Conservation (phyloP, 1,140 invertebrate species). For the Tetraneura akinire region DNA sequence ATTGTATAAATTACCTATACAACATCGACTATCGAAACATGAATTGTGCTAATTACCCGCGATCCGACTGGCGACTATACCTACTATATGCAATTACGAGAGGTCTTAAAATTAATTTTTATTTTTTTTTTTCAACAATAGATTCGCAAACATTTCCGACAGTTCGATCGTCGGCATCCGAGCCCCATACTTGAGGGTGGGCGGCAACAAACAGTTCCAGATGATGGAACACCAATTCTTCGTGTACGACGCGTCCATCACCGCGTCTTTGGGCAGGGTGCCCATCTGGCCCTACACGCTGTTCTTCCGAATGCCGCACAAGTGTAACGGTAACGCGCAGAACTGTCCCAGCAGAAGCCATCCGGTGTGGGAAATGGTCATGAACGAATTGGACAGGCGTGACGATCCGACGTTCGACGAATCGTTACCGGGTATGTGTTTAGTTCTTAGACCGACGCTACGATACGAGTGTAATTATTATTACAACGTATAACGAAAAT, state of each 20-base stretch:
- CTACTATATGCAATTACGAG: too few relatives aligned
- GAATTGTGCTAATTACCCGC: too few relatives aligned
- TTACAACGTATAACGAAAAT: too few relatives aligned
- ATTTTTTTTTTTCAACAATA: constrained; percentile 55
- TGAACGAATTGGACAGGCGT: constrained; percentile 90
- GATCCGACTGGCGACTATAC: too few relatives aligned
- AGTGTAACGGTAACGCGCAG: constrained; percentile 89
- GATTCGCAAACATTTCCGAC: constrained; percentile 89
- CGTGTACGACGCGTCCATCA: constrained; percentile 92
- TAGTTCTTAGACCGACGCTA: too few relatives aligned
- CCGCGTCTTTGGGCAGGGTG: constrained; percentile 81
- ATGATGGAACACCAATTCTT: constrained; percentile 96
- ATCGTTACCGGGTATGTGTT: constrained; percentile 70
- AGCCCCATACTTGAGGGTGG: constrained; percentile 86
- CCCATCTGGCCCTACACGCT: constrained; percentile 95
- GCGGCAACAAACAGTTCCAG: constrained; percentile 92
- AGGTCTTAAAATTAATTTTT: too few relatives aligned
- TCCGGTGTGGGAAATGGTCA: constrained; percentile 94
- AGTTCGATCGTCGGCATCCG: constrained; percentile 85
- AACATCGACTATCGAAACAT: too few relatives aligned
- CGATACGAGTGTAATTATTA: too few relatives aligned
- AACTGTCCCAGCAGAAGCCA: constrained; percentile 85
- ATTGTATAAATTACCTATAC: too few relatives aligned
- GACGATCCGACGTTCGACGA: constrained; percentile 90
- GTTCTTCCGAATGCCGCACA: constrained; percentile 93